Conservation (phyloP, 2,888 invertebrate species). For the Tuta absoluta region DNA sequence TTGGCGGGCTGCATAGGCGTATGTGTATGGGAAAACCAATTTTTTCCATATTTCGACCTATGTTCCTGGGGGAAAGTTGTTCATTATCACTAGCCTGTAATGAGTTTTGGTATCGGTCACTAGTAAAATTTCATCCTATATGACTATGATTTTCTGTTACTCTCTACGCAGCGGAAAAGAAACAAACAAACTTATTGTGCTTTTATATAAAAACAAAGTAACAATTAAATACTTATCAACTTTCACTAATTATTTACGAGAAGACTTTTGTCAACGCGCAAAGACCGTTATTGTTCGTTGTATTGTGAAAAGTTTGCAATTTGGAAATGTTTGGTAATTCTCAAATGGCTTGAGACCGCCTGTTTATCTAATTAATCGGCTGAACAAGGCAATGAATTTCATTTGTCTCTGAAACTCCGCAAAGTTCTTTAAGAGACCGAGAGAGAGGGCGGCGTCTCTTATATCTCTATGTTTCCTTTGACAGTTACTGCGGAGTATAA, state of each 20-base stretch:
- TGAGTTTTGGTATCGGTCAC: too few relatives aligned
- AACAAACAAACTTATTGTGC: constrained; percentile 32
- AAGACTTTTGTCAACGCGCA: not conserved
- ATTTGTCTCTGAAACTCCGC: constrained; percentile 51
- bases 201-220: constrained; percentile 33
- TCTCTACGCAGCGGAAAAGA: too few relatives aligned
- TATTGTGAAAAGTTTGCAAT: constrained; percentile 2
- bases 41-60: too few relatives aligned
- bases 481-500: not conserved
- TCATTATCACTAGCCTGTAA: too few relatives aligned
- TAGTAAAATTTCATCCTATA: too few relatives aligned
- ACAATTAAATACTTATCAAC: not conserved
- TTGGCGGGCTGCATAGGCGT: too few relatives aligned
- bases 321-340: constrained; percentile 35
- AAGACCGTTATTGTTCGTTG: not conserved
- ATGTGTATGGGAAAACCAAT: too few relatives aligned
- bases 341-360: constrained; percentile 41
- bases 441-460: not conserved
- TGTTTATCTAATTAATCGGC: constrained; percentile 57
- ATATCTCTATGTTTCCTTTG: not conserved
- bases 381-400: constrained; percentile 53
- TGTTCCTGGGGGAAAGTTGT: too few relatives aligned
- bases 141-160: too few relatives aligned
- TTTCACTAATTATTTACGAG: not conserved
- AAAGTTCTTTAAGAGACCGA: constrained; percentile 46